Base-by-base conservation (phyloP, 92 coral and sea anemone species). In the Micromussa lordhowensis region DNA sequence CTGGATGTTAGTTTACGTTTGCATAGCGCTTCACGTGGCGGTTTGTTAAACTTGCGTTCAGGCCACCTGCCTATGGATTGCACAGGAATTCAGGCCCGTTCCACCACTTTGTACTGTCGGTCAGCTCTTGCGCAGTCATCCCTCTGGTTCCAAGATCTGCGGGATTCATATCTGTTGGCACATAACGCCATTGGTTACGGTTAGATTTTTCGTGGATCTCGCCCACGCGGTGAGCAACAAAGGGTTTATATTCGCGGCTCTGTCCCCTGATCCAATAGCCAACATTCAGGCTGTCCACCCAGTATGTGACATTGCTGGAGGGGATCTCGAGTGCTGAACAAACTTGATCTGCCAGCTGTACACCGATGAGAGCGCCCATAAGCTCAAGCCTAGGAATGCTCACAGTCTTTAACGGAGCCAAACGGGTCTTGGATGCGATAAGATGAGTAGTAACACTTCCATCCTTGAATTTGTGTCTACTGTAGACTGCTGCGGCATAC, bases 131-230 rank as follows among this genome's bases (percentile, higher is more conserved):
- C 17, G 64, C 86, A 0, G 82, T 66, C 86, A 49, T 66, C 73
- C 93, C 91, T 80, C 93, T 81, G 18, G 88, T 89, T 54, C 85
- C 91, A 21, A 77, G 74, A 73, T 93, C 94, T 14, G 94, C 94
- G 0, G 94, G 94, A 83, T 91, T 94, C 79, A 88, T 22, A 36
- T 85, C 75, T 3, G 96, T 93, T 7, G 87, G 83, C 30, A 91
- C 81, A 34, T 93, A 93, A 59, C 80, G 59, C 95, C 95, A 93
- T 81, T 91, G 93, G 36, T 82, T 91, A 44, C 95, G 93, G 69
- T 51, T 88, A 0, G 90, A 83, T 1, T 89, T 35, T 16, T 92
- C 87, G n/a, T 90, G 92, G n/a, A 90, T 89, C 77, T 92, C 84
- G 7, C 96, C 87, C 54, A 90, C 93, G 24, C 91, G 84, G 82